A percentile compares a stretch with the other conserved stretches of the same genome.
These are phyloP conservation scores for Uria aalge DNA, from an alignment of 2,113 vertebrate genomes.

Conservation along the genomic window DNA sequence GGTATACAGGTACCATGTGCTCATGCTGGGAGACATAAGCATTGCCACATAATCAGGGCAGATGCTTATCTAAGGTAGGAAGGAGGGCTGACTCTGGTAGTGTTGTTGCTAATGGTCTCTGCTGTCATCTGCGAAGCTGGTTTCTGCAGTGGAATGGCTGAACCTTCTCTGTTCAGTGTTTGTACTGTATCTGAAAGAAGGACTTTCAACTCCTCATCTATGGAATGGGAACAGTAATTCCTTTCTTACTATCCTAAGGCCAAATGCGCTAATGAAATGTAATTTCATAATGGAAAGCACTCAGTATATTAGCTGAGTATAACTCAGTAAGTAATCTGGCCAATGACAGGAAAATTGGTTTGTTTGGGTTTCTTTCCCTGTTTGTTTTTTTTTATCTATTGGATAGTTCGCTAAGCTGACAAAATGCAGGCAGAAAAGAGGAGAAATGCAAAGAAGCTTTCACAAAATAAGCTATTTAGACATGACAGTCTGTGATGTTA, in stretches of 20 bases:
- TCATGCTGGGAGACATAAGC: not conserved
- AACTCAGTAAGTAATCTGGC: not conserved
- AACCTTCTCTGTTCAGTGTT: not conserved
- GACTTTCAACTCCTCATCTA: not conserved
- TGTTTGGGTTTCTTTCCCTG: rapidly evolving
- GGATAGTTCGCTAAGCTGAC: not conserved
- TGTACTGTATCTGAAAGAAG: not conserved
- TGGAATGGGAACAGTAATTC: not conserved
- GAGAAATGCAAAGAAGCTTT: not conserved
- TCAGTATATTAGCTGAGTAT: not conserved
- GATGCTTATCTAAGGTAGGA: not conserved
- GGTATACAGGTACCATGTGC: too few species aligned
- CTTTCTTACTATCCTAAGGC: not conserved
- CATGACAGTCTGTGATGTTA: not conserved
- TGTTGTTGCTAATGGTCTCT: not conserved
- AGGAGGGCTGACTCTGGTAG: not conserved
- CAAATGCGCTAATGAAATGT: not conserved
- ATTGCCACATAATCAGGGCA: not conserved
- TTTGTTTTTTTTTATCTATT: not conserved
- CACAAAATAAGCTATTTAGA: not conserved
- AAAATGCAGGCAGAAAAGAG: not conserved
- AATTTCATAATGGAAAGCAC: not conserved
- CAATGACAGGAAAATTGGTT: not conserved
- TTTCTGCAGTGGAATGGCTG: not conserved
- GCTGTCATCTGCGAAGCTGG: not conserved